phyloP scores from a whole-genome alignment of 2,113 vertebrate species.

The Sardina pilchardus region DNA sequence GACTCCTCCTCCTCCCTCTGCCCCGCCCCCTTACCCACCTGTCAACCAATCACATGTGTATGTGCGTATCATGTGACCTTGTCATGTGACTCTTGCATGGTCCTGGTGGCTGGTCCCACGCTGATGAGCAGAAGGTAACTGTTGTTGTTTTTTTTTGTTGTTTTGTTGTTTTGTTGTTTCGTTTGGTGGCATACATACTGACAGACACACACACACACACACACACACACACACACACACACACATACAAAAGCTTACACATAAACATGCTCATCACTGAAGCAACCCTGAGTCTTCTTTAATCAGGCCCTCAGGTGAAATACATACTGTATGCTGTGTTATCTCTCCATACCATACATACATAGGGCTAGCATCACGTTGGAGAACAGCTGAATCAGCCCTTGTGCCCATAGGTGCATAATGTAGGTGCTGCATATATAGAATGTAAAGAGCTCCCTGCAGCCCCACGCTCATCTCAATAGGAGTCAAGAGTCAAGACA shows the following conservation, averaged over 20 bases:
- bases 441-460: no score
- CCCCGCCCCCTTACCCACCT: conserved; percentile 83
- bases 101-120: conserved; percentile 94
- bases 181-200: conserved; percentile 65
- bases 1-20: conserved; percentile 41
- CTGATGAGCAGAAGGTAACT: conserved; percentile 98
- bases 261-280: background rate
- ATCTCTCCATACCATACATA: no score
- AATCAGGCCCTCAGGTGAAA: no score
- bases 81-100: conserved; percentile 99
- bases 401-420: no score
- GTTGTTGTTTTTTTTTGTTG: conserved; percentile 84
- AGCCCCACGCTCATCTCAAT: no score
- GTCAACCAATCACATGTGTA: conserved; percentile 92
- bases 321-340: no score
- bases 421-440: no score
- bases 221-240: background rate
- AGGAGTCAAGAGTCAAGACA: no score
- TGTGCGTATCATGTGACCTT: conserved; percentile 99
- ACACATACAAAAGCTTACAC: background rate
- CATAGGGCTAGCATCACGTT: no score
- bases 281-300: no score
- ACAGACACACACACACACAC: background rate
- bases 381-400: no score
- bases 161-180: conserved; percentile 81